phyloP scores from a whole-genome alignment of 2,888 invertebrate species.

The Cistogaster globosa region DNA sequence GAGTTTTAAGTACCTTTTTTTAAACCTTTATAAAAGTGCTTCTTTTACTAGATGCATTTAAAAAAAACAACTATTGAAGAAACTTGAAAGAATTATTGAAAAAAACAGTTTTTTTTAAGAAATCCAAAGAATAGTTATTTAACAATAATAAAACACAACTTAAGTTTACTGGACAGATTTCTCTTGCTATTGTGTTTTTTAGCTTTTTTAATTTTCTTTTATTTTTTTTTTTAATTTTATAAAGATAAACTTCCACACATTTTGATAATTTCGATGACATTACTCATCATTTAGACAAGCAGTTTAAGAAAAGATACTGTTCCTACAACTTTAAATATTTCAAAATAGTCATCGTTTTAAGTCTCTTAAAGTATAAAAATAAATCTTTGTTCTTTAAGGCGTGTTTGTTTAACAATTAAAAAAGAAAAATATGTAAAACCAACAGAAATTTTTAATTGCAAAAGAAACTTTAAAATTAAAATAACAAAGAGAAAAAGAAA shows the following conservation, averaged over 20 bases:
- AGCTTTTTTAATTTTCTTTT: background rate
- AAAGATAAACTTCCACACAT: background rate
- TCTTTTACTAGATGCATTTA: too few relatives aligned
- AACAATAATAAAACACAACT: too few relatives aligned
- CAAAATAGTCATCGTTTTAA: constrained; percentile 30
- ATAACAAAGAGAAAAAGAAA: constrained; percentile 20
- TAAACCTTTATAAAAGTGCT: background rate
- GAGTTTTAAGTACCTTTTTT: background rate
- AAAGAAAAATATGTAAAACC: constrained; percentile 29
- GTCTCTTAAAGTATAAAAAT: constrained; percentile 12
- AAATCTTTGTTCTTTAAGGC: constrained; percentile 55
- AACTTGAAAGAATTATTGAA: too few relatives aligned
- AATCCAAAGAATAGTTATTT: too few relatives aligned
- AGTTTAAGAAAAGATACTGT: constrained; percentile 5
- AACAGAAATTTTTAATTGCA: constrained; percentile 21
- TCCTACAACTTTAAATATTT: constrained; percentile 26
- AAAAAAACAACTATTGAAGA: too few relatives aligned
- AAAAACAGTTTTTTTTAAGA: too few relatives aligned
- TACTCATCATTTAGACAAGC: constrained; percentile 50
- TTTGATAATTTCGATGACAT: constrained; percentile 35
- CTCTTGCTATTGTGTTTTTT: too few relatives aligned
- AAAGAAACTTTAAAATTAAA: constrained; percentile 27
- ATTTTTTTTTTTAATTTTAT: background rate
- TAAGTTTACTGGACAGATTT: too few relatives aligned
- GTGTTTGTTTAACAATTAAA: constrained; percentile 59